A percentile compares a stretch with the other conserved stretches of the same genome.
phyloP scores from a whole-genome alignment of 2,888 invertebrate genomes.

The Meandrusa payeni region DNA sequence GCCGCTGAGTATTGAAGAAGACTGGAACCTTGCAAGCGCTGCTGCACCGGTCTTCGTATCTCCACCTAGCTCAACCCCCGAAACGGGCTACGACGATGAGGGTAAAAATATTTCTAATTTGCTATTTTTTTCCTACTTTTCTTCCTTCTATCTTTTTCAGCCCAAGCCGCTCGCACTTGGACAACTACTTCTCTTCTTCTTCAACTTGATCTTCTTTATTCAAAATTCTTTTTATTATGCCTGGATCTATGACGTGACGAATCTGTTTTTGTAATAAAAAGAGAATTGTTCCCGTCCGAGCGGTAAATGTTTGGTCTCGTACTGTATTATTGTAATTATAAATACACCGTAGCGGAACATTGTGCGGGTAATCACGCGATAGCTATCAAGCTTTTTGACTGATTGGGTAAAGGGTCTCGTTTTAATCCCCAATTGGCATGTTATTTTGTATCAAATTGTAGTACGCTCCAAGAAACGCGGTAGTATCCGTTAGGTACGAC shows the following conservation, averaged over 20 bases:
- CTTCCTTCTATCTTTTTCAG: constrained; percentile 30
- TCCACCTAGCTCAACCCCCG: constrained; percentile 81
- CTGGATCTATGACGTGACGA: no score
- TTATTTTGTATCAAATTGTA: constrained; percentile 37
- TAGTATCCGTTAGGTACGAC: constrained; percentile 36
- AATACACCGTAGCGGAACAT: constrained; percentile 38
- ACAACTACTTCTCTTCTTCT: constrained; percentile 32
- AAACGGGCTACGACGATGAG: constrained; percentile 47
- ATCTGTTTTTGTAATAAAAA: no score
- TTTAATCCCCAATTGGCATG: constrained; percentile 61
- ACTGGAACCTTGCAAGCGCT: constrained; percentile 86
- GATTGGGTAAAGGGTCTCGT: constrained; percentile 53
- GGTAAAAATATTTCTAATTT: constrained; percentile 42
- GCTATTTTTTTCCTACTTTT: not conserved
- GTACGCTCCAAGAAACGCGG: constrained; percentile 39
- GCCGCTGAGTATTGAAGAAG: constrained; percentile 84
- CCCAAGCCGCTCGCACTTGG: constrained; percentile 37
- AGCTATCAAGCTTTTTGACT: constrained; percentile 58
- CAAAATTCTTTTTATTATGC: no score
- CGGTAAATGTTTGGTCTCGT: constrained; percentile 33
- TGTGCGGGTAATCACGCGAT: constrained; percentile 42
- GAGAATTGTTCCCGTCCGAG: constrained; percentile 40
- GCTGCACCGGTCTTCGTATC: constrained; percentile 88
- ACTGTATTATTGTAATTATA: constrained; percentile 30
- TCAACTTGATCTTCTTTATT: no score